Base-by-base conservation (phyloP, 64 coral and sea anemone species). In the Cladopsammia gracilis region DNA sequence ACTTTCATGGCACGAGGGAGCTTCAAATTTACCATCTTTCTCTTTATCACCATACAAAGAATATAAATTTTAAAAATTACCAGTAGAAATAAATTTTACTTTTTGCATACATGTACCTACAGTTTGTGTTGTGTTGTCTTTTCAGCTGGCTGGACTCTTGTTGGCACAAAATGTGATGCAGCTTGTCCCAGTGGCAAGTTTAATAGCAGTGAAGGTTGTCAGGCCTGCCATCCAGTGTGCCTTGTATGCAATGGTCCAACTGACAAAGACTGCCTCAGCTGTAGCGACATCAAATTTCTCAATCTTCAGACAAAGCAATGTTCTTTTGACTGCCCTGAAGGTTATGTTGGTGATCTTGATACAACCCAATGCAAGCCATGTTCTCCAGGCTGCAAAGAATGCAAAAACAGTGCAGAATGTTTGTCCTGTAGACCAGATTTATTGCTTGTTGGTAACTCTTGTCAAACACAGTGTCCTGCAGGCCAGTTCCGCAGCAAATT, bases 251-350 rank as follows among this genome's bases (percentile, higher is more conserved):
- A 62, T 23, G 98, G 98, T 77, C 77, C 94, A 76, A 85, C 81
- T 12, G 64, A 73, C 20, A 77, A 86, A 88, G 83, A 94, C 71
- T 99, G 98, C 62, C 89, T 90, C 5, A 83, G 92, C 66, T 99
- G 98, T 20, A 90, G 90, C 60, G 98, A 95, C 19, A 95, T 99
- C 0, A 99, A 99, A 53, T 99, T 99, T 58, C 61, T 94, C 0
- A 89, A 96, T 18, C 72, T 18, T 20, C 60, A 72, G 90, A 69
- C 50, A 83, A 86, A 58, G 9, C 90, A 73, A 10, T 99, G 98
- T 78, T 94, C 88, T 3, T 96, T 88, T 48, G 88, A 96, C 49
- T 99, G 98, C 19, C 85, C 98, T 45, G 76, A 65, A 25, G 88
- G 83, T n/a, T 92, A 91, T 64, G 96, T 84, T 56, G 90, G 91